Evolutionary conservation across 2,888 invertebrate species (phyloP), one percentile per base, ranked within the genome.

Genomic region (Stramonita haemastoma): DNA sequence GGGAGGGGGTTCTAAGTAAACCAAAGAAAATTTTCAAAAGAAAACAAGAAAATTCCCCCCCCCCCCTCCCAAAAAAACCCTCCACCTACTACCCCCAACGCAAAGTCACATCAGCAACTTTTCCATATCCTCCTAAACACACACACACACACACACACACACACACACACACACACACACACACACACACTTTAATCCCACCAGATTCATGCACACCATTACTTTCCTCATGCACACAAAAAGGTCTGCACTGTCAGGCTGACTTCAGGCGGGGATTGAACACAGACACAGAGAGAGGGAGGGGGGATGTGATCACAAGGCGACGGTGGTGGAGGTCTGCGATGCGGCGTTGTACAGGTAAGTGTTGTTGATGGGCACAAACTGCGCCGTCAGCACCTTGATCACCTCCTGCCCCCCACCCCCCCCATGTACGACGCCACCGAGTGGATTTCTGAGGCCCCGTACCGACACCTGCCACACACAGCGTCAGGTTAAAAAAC

Each of bases 261-360:
- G 22, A 60, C 60, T 8, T 22, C 15, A 60, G 22, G 73, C 22
- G 73, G 73, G 22, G 73, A n/a, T 11, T 73, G 46, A 46, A 46
- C 46, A 46, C 66, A 66, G 66, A 34, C 1, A 79, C 32, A 34
- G 34, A 34, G 34, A 17, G 34, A 32, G 19, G 77, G 77, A 22
- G 11, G 34, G 29, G 13, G 11, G 77, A 32, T 29, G 32, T 34
- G 79, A 83, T 94, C 91, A 95, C 73, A 95, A 89, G 86, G 93
- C 91, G 15, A 95, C 88, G 22, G 95, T 95, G 70, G 93, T 91
- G 15, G 95, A 98, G 93, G 97, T 98, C 89, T 98, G 98, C 91
- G 98, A 98, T 93, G 98, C 98, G 87, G 98, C 99, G 97, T 99
- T 99, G 96, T 98, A 99, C 93, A 99, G 97, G 96, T 98, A 98